Base-by-base conservation (phyloP, 1,140 invertebrate species). In the Linepithema humile region DNA sequence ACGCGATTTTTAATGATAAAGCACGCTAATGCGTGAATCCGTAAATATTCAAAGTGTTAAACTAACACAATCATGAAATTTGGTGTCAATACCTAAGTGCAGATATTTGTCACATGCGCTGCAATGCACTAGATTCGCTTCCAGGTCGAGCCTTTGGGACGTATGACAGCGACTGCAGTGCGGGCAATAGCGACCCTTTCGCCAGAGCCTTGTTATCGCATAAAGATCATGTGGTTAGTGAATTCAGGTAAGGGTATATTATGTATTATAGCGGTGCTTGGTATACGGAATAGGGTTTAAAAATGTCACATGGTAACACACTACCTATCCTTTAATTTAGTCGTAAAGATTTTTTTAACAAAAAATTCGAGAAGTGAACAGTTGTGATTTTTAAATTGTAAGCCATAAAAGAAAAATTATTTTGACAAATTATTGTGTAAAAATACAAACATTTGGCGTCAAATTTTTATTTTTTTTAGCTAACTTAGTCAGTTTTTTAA, bases 41-140 rank as follows among this genome's bases (percentile, higher is more conserved):
- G 2, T 69, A 48, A 40, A 7, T 7, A 29, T 62, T 38, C 77
- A 12, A 64, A 53, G 50, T 70, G n/a, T 80, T 70, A 80, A 43
- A 50, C 26, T 83, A 65, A 84, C 57, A 48, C 87, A 91, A 90
- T 91, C 85, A 88, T 86, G 89, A 91, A 90, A 85, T 84, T 89
- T 92, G 86, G 89, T 93, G 85, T 92, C 86, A 92, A 89, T 95
- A 95, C 95, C 94, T 95, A 94, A 93, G 91, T 95, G 95, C 90
- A 95, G 94, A 93, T 95, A 95, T 92, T 95, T 95, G 92, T 95
- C 95, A 92, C 95, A 95, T 92, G 92, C 93, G 92, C 94, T 92
- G 91, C 95, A 95, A 93, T 95, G 94, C 82, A 95, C 91, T 90
- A 95, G 93, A 91, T 92, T 93, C 87, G 91, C 87, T 92, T 95